Evolutionary conservation across 2,797 vertebrate genomes (phyloP).

Genomic region (Esox lucius): DNA sequence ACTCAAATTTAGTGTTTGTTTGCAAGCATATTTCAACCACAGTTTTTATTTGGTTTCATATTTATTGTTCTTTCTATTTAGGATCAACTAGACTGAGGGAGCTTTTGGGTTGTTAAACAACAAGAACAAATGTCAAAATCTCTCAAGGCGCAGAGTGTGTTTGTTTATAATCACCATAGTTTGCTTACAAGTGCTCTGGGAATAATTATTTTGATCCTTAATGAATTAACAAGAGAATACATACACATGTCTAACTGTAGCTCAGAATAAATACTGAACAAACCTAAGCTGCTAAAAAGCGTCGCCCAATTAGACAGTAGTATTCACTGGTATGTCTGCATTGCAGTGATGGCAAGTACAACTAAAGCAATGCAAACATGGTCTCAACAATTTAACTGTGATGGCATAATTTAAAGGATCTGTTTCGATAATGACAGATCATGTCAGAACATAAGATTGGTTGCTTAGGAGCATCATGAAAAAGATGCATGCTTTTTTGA

Average conservation of each 20-base stretch:
- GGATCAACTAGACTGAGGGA: not conserved
- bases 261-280: conserved; percentile 13
- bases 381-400: not conserved
- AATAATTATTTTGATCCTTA: conserved; percentile 39
- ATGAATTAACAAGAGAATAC: conserved; percentile 22
- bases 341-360: not conserved
- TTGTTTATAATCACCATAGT: conserved; percentile 17
- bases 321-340: not conserved
- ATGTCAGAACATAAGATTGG: not conserved
- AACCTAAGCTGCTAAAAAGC: conserved; percentile 2
- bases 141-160: not conserved
- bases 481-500: too few species aligned
- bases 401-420: not conserved
- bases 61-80: not conserved
- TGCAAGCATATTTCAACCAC: not conserved
- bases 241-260: not conserved
- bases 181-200: conserved; percentile 30
- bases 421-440: not conserved
- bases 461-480: too few species aligned
- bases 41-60: not conserved
- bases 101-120: conserved; percentile 2
- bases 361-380: not conserved
- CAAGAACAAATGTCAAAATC: conserved; percentile 10
- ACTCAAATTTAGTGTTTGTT: too few species aligned
- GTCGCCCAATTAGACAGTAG: not conserved